These are phyloP conservation scores for Drosophila conformis DNA, from an alignment of 2,888 invertebrate genomes.

Conservation along the genomic window DNA sequence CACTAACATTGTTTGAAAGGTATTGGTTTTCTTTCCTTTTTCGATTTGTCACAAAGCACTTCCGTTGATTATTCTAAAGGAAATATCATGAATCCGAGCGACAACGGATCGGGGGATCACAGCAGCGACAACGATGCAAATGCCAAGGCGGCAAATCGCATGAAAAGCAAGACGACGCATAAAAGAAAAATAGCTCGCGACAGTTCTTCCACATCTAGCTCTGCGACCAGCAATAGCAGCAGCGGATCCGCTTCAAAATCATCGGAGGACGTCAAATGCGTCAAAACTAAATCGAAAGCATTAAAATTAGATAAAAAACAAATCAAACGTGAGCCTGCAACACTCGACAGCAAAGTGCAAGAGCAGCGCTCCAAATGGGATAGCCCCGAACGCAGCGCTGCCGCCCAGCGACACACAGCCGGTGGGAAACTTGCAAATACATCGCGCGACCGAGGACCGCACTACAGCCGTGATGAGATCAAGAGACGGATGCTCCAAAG, in stretches of 20 bases:
- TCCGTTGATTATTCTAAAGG: neutral
- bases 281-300: slow-evolving; percentile 11
- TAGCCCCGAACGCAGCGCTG: slow-evolving; percentile 63
- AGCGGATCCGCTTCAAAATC: slow-evolving; percentile 40
- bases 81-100: slow-evolving; percentile 40
- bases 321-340: slow-evolving; percentile 16
- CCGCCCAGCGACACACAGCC: slow-evolving; percentile 28
- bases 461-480: too few relatives aligned
- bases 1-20: slow-evolving; percentile 40
- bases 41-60: slow-evolving; percentile 1
- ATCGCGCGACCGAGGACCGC: slow-evolving; percentile 8
- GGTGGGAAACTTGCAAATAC: slow-evolving; percentile 27
- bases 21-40: slow-evolving; percentile 27
- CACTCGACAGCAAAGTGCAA: slow-evolving; percentile 39
- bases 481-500: too few relatives aligned
- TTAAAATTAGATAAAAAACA: slow-evolving; percentile 14
- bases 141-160: slow-evolving; percentile 23
- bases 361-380: slow-evolving; percentile 81
- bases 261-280: slow-evolving; percentile 21
- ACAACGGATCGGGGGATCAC: slow-evolving; percentile 12
- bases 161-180: slow-evolving; percentile 10
- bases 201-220: slow-evolving; percentile 32
- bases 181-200: slow-evolving; percentile 32
- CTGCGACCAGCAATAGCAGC: slow-evolving; percentile 33
- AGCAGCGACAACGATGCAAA: slow-evolving; percentile 28